Evolutionary conservation across 1,140 invertebrate genomes (phyloP).

Genomic region (Caenorhabditis brenneri): DNA sequence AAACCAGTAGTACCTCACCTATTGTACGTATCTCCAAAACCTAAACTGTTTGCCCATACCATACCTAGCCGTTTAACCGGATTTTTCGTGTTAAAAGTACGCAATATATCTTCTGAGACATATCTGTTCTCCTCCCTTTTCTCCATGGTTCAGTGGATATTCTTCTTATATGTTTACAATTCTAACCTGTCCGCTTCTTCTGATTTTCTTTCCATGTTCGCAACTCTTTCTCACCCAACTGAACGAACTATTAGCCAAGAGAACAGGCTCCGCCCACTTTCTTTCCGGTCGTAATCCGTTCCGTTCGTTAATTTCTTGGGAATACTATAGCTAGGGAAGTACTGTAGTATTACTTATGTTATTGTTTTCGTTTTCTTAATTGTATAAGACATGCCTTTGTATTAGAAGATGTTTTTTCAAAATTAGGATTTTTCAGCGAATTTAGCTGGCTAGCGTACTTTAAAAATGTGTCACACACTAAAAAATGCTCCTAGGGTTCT

Average conservation of each 20-base stretch:
- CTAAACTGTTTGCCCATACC: background rate
- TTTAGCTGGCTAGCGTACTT: background rate
- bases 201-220: no score
- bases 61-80: background rate
- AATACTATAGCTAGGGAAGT: no score
- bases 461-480: background rate
- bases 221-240: slow-evolving; percentile 2
- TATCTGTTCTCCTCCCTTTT: background rate
- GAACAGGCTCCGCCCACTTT: background rate
- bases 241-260: no score
- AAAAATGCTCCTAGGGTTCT: no score
- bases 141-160: slow-evolving; percentile 12
- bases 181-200: background rate
- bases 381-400: no score
- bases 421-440: background rate
- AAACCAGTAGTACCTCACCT: no score
- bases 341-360: background rate
- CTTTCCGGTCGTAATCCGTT: background rate
- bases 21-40: background rate
- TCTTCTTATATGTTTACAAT: background rate
- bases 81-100: slow-evolving; percentile 16
- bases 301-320: background rate
- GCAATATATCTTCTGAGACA: background rate
- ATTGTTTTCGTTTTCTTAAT: background rate
- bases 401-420: no score